Evolutionary conservation across 2,113 vertebrate species (phyloP), one percentile per base, ranked within the genome.

Genomic region (Sinocyclocheilus rhinocerous): DNA sequence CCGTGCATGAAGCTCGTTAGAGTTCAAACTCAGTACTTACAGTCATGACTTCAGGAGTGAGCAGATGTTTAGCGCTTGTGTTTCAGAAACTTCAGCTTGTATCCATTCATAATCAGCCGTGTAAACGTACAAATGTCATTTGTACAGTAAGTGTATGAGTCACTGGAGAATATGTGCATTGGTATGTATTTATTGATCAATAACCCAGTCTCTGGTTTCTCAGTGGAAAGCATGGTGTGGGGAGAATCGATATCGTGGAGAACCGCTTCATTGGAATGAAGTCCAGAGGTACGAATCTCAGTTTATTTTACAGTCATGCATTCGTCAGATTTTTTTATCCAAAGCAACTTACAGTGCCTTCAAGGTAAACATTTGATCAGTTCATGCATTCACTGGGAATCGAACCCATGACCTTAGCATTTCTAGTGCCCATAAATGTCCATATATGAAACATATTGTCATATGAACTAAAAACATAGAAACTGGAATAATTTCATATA

Each of bases 241-340:
- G 98, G 2, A 95, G 98, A 39, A 96, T 99, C 3, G 98, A 99
- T 91, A 99, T 99, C 0, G 97, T 99, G 88, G 98, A 99, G 93
- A 99, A 99, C 86, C 97, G 98, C 82, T 98, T 97, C 73, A 94
- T 99, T 0, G 98, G 98, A 61, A 99, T 99, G 97, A 99, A 99
- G 88, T 99, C 98, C 85, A 94, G 98, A 93, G 98, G 98, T 99
- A 81, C 3, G 10, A 26, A 22, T 8, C 3, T 45, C 29, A 42
- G 20, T 5, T 42, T 18, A 42, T 33, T 39, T 39, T 42, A 45
- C 42, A 26, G 15, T 76, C 2, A 24, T 16, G 42, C 22, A 39
- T 70, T 48, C 8, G 1, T 48, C n/a, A 4, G 39, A 48, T 42
- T 45, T 5, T 5, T 48, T 80, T 5, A 79, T 24, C 24, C 3